Base-by-base conservation (phyloP, 2,797 vertebrate genomes). In the Diceros bicornis region DNA sequence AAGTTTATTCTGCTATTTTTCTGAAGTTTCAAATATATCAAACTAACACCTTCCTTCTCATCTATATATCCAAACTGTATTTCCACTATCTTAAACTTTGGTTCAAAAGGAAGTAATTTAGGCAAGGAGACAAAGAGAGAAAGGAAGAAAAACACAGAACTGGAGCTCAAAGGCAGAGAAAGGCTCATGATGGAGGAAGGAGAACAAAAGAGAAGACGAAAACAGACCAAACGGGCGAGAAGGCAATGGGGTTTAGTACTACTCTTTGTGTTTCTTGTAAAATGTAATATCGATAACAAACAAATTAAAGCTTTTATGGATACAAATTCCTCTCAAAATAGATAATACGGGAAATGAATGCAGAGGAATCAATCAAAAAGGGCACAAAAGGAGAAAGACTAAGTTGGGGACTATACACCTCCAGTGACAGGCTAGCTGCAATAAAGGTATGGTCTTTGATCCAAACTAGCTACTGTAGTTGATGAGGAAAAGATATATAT, bases 261-360 rank as follows among this genome's bases (percentile, higher is more conserved):
- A 59, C 9, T 59, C 37, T 78, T 77, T n/a, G 25, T 78, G 20
- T 55, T 66, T 78, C 25, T 50, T 34, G 2, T 59, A 11, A 72
- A 59, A 84, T 89, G 29, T 64, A 78, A 92, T 83, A 69, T 8
- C 57, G 50, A 57, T 59, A 85, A 86, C 3, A 68, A 75, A n/a
- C 8, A 77, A 69, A 57, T 87, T 47, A 37, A 71, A 68, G 4
- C 6, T 68, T 89, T 83, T 41, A 25, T 52, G 37, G 7, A 52
- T n/a, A 92, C 21, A 92, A 78, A 89, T 72, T 89, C 32, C 34
- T 59, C 57, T 77, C 29, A n/a, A 55, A 75, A 87, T 52, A 55
- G 14, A 71, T 83, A 62, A 59, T n/a, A 72, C 29, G 59, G 59
- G 16, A 41, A 74, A 92, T 61, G 50, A 27, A 41, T 79, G 14